Evolutionary conservation across 2,113 vertebrate species (phyloP).

Genomic region (Oriolus oriolus): DNA sequence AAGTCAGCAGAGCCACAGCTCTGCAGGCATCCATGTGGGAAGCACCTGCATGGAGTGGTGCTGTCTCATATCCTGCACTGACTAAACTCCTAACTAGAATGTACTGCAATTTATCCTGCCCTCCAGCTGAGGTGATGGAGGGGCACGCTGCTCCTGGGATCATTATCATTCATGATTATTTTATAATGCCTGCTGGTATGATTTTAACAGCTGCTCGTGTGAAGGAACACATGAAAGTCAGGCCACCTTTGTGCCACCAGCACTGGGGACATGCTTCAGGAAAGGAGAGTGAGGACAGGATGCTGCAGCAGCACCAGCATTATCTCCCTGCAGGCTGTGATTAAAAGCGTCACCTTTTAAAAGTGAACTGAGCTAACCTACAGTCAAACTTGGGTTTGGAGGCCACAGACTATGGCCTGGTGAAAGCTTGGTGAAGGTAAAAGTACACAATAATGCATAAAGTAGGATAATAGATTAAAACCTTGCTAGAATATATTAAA

Average conservation of each 20-base stretch:
- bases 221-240: neutral
- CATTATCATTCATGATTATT: slow-evolving; percentile 20
- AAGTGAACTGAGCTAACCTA: neutral
- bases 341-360: neutral
- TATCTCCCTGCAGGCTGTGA: neutral
- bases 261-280: neutral
- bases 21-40: neutral
- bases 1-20: neutral
- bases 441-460: neutral
- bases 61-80: neutral
- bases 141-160: neutral
- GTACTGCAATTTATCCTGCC: neutral
- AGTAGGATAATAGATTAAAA: neutral
- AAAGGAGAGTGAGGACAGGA: neutral
- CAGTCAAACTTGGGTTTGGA: neutral
- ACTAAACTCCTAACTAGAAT: neutral
- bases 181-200: neutral
- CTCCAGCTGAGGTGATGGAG: neutral
- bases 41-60: neutral
- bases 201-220: neutral
- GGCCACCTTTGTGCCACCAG: neutral
- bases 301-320: neutral
- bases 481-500: neutral
- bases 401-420: neutral
- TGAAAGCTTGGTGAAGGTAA: neutral